Percentiles rank a stretch among this genome's conserved stretches.
These are phyloP conservation scores for Rhyacichthys aspro DNA, from an alignment of 2,797 vertebrate species.

Conservation along the genomic window DNA sequence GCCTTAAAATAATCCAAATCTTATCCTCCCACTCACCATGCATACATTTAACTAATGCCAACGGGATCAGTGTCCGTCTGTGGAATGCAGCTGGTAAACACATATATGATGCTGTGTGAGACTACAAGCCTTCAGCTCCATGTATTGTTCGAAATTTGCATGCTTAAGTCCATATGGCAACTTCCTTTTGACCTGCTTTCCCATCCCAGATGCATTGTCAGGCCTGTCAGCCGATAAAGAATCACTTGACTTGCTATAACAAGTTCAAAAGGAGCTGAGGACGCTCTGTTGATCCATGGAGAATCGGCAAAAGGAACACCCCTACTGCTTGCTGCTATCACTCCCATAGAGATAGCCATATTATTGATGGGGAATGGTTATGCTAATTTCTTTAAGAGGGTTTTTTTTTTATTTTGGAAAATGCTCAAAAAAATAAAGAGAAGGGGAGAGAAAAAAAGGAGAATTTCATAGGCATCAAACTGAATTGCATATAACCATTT, in stretches of 20 bases:
- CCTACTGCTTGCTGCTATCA: conserved; percentile 92
- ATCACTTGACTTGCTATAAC: conserved; percentile 99
- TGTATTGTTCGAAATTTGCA: conserved; percentile 89
- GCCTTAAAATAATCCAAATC: conserved; percentile 2
- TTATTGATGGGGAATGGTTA: conserved; percentile 94
- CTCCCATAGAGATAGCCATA: conserved; percentile 94
- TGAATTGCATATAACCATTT: conserved; percentile 87
- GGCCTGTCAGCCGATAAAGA: conserved; percentile 97
- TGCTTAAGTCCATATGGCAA: conserved; percentile 95
- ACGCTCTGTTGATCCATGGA: conserved; percentile 95
- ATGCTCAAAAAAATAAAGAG: conserved; percentile 81
- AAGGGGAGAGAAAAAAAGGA: conserved; percentile 50
- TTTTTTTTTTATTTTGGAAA: conserved; percentile 85
- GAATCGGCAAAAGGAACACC: conserved; percentile 95
- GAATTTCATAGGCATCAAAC: conserved; percentile 90
- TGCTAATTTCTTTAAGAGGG: conserved; percentile 90
- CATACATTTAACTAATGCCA: conserved; percentile 21
- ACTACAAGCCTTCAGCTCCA: conserved; percentile 69
- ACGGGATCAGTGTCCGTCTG: conserved; percentile 24
- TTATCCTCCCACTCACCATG: conserved; percentile 6
- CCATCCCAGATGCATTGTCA: conserved; percentile 93
- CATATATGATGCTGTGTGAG: conserved; percentile 43
- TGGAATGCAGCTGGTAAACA: conserved; percentile 36
- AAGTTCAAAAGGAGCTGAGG: conserved; percentile 97
- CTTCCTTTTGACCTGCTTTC: conserved; percentile 97